Percentiles rank a stretch among this genome's conserved stretches.
phyloP scores from a whole-genome alignment of 2,888 invertebrate species.

The Eupithecia tripunctaria region DNA sequence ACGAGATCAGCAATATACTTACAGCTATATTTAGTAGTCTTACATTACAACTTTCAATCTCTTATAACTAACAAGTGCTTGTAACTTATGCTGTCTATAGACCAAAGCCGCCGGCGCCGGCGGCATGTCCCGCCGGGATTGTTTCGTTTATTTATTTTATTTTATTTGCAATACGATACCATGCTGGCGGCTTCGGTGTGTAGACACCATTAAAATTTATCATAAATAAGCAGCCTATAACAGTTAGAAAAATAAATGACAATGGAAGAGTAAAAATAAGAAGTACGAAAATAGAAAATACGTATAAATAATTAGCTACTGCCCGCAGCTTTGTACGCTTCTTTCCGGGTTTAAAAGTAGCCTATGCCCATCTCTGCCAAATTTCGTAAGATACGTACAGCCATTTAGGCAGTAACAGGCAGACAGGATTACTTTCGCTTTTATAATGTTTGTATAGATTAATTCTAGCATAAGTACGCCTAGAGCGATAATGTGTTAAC shows the following conservation, averaged over 20 bases:
- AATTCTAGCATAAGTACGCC: constrained; percentile 18
- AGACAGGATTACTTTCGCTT: not conserved
- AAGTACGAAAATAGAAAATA: constrained; percentile 55
- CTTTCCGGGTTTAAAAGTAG: not conserved
- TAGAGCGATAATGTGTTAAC: constrained; percentile 65
- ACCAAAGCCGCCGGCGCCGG: no score
- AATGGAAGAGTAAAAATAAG: constrained; percentile 63
- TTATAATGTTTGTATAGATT: not conserved
- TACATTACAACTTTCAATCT: constrained; percentile 73
- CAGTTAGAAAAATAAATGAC: constrained; percentile 62
- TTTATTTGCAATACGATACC: no score
- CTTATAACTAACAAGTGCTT: constrained; percentile 71
- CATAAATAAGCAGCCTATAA: constrained; percentile 76
- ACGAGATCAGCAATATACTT: constrained; percentile 82
- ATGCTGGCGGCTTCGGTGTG: no score
- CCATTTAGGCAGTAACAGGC: not conserved
- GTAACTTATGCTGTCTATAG: constrained; percentile 64
- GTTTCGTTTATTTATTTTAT: no score
- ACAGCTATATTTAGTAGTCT: constrained; percentile 73
- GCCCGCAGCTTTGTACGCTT: not conserved
- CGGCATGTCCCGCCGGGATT: no score
- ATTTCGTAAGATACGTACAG: not conserved
- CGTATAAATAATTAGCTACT: constrained; percentile 43
- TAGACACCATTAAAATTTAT: constrained; percentile 58
- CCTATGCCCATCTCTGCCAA: not conserved